Conservation (phyloP, 2,888 invertebrate species). For the Globia sparganii region DNA sequence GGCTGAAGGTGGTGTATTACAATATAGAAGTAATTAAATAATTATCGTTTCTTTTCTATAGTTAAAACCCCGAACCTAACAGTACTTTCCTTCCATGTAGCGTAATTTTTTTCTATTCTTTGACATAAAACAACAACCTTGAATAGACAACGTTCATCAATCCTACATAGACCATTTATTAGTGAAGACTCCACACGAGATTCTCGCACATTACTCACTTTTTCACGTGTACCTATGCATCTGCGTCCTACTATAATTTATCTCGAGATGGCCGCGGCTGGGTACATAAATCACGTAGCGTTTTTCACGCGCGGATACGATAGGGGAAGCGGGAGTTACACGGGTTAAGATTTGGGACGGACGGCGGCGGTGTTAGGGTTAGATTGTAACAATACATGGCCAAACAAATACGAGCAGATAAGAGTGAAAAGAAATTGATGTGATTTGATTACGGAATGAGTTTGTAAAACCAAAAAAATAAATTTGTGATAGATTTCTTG, state of each 20-base stretch:
- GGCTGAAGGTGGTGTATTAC: neutral
- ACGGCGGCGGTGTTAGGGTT: conserved; percentile 21
- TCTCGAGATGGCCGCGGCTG: conserved; percentile 82
- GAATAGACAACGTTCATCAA: neutral
- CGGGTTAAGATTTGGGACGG: conserved; percentile 45
- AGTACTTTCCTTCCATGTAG: too few species aligned
- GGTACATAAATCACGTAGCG: conserved; percentile 83
- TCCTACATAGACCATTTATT: conserved; percentile 13
- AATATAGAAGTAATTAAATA: neutral
- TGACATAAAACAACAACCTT: neutral
- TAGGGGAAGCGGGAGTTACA: conserved; percentile 66
- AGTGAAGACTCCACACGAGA: neutral
- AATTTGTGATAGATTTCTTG: neutral
- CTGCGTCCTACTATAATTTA: conserved; percentile 82
- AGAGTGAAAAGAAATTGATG: neutral
- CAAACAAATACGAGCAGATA: conserved; percentile 3
- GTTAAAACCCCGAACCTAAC: neutral
- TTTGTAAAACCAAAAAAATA: neutral
- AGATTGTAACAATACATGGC: conserved; percentile 11
- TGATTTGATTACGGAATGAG: too few species aligned
- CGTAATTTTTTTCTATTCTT: too few species aligned
- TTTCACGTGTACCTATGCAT: conserved; percentile 79
- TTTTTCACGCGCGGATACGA: conserved; percentile 78
- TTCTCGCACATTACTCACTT: conserved; percentile 77
- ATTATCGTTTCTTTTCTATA: neutral